phyloP scores from a whole-genome alignment of 2,113 vertebrate genomes.

The Parotia lawesii region DNA sequence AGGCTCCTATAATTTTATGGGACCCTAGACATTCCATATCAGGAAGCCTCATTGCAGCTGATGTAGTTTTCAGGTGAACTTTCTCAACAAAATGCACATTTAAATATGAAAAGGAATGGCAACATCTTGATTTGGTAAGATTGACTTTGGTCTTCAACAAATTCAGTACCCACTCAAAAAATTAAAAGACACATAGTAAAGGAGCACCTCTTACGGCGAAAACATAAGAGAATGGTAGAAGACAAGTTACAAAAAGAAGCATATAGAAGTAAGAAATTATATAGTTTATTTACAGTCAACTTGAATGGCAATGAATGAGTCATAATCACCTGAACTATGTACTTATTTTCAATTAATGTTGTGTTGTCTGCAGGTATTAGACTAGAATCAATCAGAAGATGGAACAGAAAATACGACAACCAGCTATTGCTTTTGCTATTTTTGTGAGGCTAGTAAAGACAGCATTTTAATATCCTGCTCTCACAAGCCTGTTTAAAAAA shows the following conservation, averaged over 20 bases:
- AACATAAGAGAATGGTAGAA: neutral
- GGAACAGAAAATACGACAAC: neutral
- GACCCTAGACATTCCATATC: neutral
- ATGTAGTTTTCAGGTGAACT: neutral
- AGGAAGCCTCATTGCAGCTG: neutral
- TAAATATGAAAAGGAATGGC: neutral
- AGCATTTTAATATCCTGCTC: constrained; percentile 11
- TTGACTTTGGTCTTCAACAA: neutral
- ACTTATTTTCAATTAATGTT: neutral
- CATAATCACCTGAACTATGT: neutral
- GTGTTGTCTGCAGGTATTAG: neutral
- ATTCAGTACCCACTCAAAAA: neutral
- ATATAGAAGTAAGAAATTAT: neutral
- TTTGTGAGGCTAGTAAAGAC: neutral
- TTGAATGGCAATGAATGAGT: neutral
- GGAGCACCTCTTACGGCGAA: neutral
- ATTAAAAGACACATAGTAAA: neutral
- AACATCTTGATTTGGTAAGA: neutral
- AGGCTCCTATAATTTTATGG: neutral
- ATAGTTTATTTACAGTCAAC: neutral
- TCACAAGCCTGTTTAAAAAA: neutral
- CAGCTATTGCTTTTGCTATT: neutral
- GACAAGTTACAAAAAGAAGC: neutral
- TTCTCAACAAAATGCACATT: neutral
- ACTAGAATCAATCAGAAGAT: neutral